phyloP scores from a whole-genome alignment of 2,113 vertebrate genomes.

The Phaethon lepturus region DNA sequence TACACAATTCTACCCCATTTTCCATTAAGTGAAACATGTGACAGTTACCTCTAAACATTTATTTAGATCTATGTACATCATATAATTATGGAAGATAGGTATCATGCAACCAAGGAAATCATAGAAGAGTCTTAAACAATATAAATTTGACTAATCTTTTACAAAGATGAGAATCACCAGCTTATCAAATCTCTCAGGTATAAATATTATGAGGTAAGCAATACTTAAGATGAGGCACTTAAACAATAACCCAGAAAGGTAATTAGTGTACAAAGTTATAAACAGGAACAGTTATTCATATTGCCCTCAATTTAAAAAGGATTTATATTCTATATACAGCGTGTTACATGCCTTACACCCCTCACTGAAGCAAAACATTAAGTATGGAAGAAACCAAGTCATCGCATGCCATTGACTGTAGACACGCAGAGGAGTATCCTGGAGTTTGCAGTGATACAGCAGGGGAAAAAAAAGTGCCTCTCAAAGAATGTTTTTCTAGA shows the following conservation, averaged over 20 bases:
- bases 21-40: not conserved
- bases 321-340: constrained; percentile 11
- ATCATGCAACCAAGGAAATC: not conserved
- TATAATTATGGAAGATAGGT: not conserved
- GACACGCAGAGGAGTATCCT: not conserved
- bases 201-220: constrained; percentile 48
- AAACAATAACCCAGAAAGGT: not conserved
- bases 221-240: constrained; percentile 55
- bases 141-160: not conserved
- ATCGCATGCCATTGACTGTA: rapidly evolving
- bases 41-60: constrained; percentile 11
- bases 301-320: not conserved
- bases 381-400: not conserved
- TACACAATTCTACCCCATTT: not conserved
- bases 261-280: not conserved
- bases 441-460: not conserved
- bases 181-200: not conserved
- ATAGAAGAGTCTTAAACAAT: constrained; percentile 8
- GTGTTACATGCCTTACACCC: not conserved
- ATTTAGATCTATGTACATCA: constrained; percentile 15
- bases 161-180: constrained; percentile 9
- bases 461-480: not conserved
- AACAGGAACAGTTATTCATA: not conserved
- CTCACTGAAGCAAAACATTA: not conserved
- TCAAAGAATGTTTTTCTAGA: not conserved